Conservation (phyloP, 2,888 invertebrate genomes). For the Hypercompe scribonia region DNA sequence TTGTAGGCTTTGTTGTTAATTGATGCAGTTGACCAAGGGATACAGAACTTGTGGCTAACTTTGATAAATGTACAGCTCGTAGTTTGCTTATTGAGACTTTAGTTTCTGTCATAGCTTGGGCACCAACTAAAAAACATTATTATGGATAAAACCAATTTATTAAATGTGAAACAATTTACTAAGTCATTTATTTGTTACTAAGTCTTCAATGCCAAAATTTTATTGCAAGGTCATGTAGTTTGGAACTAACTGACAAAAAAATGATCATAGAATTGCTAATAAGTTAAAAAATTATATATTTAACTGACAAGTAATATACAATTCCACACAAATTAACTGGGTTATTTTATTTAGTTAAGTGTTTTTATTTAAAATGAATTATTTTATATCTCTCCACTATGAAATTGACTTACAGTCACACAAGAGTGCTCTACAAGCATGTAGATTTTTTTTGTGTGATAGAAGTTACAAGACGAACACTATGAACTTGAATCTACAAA, state of each 20-base stretch:
- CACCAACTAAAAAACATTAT: constrained; percentile 85
- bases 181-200: not conserved
- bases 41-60: constrained; percentile 87
- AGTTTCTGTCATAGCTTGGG: constrained; percentile 87
- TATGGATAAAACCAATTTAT: not conserved
- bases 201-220: not conserved
- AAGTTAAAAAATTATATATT: not conserved
- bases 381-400: too few relatives aligned
- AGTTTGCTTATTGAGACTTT: constrained; percentile 90
- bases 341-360: too few relatives aligned
- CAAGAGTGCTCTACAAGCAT: too few relatives aligned
- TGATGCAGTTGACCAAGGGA: constrained; percentile 87
- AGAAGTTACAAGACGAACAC: too few relatives aligned
- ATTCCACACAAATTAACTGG: too few relatives aligned
- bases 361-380: too few relatives aligned
- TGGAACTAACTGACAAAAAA: not conserved
- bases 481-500: too few relatives aligned
- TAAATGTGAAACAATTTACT: too few relatives aligned
- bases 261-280: not conserved
- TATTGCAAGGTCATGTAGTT: not conserved
- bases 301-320: not conserved
- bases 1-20: constrained; percentile 73
- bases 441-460: too few relatives aligned
- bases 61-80: constrained; percentile 88
- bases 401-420: too few relatives aligned